Evolutionary conservation across 1,140 invertebrate genomes (phyloP).

Genomic region (Galendromus occidentalis): DNA sequence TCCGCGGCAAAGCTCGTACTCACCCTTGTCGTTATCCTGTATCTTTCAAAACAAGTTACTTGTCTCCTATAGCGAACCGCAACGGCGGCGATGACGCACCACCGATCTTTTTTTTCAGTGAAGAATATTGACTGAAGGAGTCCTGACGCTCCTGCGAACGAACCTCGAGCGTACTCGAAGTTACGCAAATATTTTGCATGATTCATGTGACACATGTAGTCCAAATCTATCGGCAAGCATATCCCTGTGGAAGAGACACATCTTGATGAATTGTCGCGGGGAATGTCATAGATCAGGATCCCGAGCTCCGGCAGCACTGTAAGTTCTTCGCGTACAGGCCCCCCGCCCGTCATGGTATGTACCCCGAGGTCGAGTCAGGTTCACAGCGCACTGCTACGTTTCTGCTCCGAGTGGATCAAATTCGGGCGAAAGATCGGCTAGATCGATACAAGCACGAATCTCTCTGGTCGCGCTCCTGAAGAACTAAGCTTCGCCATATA

Average conservation of each 20-base stretch:
- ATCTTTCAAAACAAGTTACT: slow-evolving; percentile 4
- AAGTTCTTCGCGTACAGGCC: no score
- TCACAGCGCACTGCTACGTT: no score
- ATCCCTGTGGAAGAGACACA: neutral
- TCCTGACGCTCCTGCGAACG: neutral
- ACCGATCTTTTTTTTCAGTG: neutral
- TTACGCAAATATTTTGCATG: neutral
- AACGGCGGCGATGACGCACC: neutral
- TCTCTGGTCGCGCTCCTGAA: no score
- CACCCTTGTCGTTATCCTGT: neutral
- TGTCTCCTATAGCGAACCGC: neutral
- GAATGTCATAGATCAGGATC: no score
- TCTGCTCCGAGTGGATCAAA: no score
- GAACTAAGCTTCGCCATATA: no score
- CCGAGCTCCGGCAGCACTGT: no score
- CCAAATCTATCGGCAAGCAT: neutral
- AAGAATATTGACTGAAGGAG: neutral
- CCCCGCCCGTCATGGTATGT: no score
- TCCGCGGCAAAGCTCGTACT: neutral
- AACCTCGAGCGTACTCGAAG: neutral
- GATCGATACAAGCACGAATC: no score
- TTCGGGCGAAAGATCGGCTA: no score
- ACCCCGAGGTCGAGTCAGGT: no score
- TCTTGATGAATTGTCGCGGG: no score
- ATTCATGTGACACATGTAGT: slow-evolving; percentile 3